Conservation (phyloP, 2,888 invertebrate genomes). For the Apoda limacodes region DNA sequence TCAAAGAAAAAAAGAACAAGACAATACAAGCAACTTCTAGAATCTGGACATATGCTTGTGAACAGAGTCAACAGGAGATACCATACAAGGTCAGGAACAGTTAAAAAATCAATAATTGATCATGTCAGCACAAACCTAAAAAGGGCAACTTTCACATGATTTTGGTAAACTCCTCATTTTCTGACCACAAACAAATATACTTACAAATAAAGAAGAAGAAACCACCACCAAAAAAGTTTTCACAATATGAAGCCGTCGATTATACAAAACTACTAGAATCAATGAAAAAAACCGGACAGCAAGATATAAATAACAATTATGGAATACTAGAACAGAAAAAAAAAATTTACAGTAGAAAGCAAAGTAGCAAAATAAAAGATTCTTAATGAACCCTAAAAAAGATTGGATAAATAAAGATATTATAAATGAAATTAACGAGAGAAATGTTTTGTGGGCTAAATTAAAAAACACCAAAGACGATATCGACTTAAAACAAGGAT, state of each 20-base stretch:
- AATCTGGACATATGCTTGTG: constrained; percentile 12
- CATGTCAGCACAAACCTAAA: constrained; percentile 15
- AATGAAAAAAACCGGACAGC: constrained; percentile 5
- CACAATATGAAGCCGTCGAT: constrained; percentile 12
- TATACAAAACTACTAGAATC: constrained; percentile 9
- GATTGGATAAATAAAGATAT: constrained; percentile 11
- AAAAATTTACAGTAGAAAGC: constrained; percentile 2
- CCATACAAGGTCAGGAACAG: constrained; percentile 10
- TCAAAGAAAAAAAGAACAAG: constrained; percentile 6
- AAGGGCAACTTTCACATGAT: constrained; percentile 12
- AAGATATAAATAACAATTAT: constrained; percentile 3
- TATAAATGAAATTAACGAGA: constrained; percentile 6
- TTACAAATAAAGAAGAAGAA: constrained; percentile 13
- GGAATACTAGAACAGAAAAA: background rate
- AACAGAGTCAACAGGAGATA: constrained; percentile 15
- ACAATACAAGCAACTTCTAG: constrained; percentile 1
- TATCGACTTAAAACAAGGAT: background rate
- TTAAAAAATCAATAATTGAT: constrained; percentile 17
- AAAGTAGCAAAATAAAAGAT: constrained; percentile 7
- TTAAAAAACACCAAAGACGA: constrained; percentile 3
- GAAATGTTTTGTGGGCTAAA: constrained; percentile 6
- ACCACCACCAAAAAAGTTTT: constrained; percentile 7
- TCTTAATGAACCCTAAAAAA: constrained; percentile 7
- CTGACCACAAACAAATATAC: constrained; percentile 16
- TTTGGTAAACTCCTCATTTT: constrained; percentile 11